These are phyloP conservation scores for Rhopalosiphum nymphaeae DNA, from an alignment of 2,888 invertebrate species.

Conservation along the genomic window DNA sequence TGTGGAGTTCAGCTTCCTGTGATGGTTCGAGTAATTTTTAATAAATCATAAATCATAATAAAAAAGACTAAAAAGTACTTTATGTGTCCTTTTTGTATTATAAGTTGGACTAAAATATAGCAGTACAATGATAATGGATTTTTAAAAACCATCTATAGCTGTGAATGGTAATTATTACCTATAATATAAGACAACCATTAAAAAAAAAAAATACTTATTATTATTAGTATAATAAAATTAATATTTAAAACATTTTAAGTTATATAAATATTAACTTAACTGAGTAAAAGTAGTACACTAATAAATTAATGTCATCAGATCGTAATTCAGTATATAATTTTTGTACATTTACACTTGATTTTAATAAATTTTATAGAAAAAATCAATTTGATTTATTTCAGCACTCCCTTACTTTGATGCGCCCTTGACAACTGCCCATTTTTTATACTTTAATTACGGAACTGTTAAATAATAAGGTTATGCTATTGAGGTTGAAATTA, in stretches of 20 bases:
- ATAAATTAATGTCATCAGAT: too few relatives aligned
- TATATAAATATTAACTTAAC: not conserved
- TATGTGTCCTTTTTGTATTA: not conserved
- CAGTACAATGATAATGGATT: not conserved
- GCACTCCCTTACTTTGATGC: too few relatives aligned
- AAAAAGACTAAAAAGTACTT: not conserved
- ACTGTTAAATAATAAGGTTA: too few relatives aligned
- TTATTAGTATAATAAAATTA: not conserved
- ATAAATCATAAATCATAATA: not conserved
- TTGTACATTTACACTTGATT: too few relatives aligned
- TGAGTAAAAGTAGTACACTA: too few relatives aligned
- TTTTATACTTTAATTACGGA: too few relatives aligned
- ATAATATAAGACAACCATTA: not conserved
- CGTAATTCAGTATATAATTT: too few relatives aligned
- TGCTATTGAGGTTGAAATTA: too few relatives aligned
- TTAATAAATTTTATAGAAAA: too few relatives aligned
- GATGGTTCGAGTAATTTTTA: slow-evolving; percentile 13
- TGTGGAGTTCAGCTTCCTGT: slow-evolving; percentile 20
- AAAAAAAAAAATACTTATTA: not conserved
- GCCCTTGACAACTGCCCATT: too few relatives aligned
- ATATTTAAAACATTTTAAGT: slow-evolving; percentile 33
- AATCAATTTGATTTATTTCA: too few relatives aligned
- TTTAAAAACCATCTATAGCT: not conserved
- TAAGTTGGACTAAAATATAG: slow-evolving; percentile 5
- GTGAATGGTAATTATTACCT: slow-evolving; percentile 6